Percentiles rank a stretch among this genome's conserved stretches.
phyloP scores from a whole-genome alignment of 2,888 invertebrate genomes.

The Dryomyza anilis region DNA sequence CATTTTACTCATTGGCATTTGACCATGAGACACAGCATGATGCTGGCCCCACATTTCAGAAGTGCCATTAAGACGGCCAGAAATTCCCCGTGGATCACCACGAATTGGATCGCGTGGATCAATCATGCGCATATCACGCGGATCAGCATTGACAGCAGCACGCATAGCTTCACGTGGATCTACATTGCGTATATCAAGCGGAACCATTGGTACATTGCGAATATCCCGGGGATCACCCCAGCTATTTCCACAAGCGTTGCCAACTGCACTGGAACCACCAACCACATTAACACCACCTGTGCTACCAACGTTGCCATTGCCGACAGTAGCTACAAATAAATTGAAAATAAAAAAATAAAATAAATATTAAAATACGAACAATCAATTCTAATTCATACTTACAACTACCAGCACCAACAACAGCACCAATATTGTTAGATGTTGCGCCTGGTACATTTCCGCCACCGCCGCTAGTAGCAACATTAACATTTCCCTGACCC shows the following conservation, averaged over 20 bases:
- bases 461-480: constrained; percentile 45
- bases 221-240: constrained; percentile 69
- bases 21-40: constrained; percentile 59
- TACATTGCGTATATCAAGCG: constrained; percentile 64
- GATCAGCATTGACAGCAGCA: constrained; percentile 55
- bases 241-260: constrained; percentile 61
- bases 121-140: constrained; percentile 62
- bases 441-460: constrained; percentile 41
- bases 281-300: constrained; percentile 38
- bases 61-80: constrained; percentile 80
- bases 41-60: constrained; percentile 82
- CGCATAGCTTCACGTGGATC: constrained; percentile 63
- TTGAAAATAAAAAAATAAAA: constrained; percentile 1
- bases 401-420: constrained; percentile 38
- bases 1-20: constrained; percentile 63
- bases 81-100: constrained; percentile 78
- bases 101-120: constrained; percentile 65
- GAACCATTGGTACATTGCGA: constrained; percentile 59
- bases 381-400: neutral
- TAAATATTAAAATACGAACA: neutral
- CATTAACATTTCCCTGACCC: constrained; percentile 51
- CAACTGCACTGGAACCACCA: constrained; percentile 38
- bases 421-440: constrained; percentile 35
- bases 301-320: constrained; percentile 16
- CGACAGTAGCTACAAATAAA: constrained; percentile 38